A percentile compares a stretch with the other conserved stretches of the same genome.
Evolutionary conservation across 2,113 vertebrate genomes (phyloP).

Genomic region (Prietella phreatophila): DNA sequence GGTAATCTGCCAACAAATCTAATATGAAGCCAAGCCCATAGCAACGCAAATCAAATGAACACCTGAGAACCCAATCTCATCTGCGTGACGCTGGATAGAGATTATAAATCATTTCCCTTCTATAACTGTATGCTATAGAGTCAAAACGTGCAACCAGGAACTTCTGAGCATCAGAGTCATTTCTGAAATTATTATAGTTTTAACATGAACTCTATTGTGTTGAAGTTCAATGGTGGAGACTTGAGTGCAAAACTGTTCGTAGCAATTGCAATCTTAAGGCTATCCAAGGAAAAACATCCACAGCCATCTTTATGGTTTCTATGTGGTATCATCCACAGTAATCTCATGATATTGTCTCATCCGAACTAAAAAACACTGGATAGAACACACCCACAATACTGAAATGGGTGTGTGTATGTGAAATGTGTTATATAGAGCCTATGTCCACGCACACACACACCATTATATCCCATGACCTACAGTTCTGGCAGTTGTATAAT

Average conservation of each 20-base stretch:
- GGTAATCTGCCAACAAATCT: no score
- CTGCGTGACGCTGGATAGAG: background rate
- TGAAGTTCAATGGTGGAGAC: background rate
- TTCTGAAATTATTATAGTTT: background rate
- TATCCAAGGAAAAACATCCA: background rate
- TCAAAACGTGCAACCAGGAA: background rate
- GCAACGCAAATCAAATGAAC: no score
- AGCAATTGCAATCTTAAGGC: background rate
- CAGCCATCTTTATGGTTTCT: background rate
- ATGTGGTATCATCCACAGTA: background rate
- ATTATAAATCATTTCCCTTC: background rate
- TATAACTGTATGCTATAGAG: background rate
- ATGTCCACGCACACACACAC: background rate
- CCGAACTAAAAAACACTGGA: background rate
- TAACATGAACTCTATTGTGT: background rate
- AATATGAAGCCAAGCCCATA: no score
- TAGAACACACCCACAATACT: background rate
- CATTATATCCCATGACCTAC: conserved; percentile 3
- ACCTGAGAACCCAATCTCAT: background rate
- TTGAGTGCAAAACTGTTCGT: background rate
- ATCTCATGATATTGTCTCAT: background rate
- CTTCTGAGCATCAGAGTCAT: background rate
- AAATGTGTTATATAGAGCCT: background rate
- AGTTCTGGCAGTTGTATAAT: background rate
- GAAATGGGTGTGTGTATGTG: background rate